Evolutionary conservation across 2,888 invertebrate genomes (phyloP).

Genomic region (Heliconius sara): DNA sequence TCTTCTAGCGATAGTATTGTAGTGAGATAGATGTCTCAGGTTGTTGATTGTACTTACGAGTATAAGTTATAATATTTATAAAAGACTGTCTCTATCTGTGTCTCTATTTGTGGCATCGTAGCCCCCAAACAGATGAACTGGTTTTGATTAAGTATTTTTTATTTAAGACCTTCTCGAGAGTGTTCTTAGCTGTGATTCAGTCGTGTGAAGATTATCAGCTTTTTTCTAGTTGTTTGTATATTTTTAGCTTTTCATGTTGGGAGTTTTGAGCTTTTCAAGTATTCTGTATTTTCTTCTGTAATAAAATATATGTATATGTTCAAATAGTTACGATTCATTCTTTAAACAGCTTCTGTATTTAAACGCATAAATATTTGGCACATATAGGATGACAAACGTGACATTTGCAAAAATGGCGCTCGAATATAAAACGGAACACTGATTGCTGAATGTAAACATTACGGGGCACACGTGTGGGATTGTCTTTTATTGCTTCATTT

Average conservation of each 20-base stretch:
- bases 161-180: too few relatives aligned
- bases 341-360: neutral
- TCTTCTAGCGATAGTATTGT: neutral
- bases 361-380: slow-evolving; percentile 8
- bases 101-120: too few relatives aligned
- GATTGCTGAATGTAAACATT: slow-evolving; percentile 41
- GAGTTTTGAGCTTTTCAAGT: neutral
- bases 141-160: too few relatives aligned
- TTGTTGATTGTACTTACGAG: neutral
- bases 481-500: slow-evolving; percentile 75
- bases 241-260: neutral
- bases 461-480: slow-evolving; percentile 46
- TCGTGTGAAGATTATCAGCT: too few relatives aligned
- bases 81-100: too few relatives aligned
- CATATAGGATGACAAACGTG: neutral
- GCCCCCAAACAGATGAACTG: too few relatives aligned
- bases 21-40: neutral
- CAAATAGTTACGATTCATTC: neutral
- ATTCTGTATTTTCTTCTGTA: neutral
- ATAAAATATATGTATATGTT: neutral
- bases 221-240: too few relatives aligned
- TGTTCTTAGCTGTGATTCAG: too few relatives aligned
- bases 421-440: slow-evolving; percentile 33
- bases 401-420: neutral
- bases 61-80: too few relatives aligned